Base-by-base conservation (phyloP, 2,113 vertebrate genomes). In the Psittacara wagleri region DNA sequence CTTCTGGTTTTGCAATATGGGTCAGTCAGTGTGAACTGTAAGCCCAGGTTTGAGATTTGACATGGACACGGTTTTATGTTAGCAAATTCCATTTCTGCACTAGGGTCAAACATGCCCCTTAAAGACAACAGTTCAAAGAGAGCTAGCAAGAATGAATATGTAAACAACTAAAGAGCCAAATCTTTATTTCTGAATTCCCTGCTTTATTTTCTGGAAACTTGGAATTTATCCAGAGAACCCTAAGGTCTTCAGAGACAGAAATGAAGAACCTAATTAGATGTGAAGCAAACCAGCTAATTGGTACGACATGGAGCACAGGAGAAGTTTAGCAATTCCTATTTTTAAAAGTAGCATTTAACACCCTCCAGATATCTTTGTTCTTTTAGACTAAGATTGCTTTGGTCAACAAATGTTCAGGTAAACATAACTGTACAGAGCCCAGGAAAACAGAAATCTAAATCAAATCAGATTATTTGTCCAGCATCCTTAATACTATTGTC, bases 131-230 rank as follows among this genome's bases (percentile, higher is more conserved):
- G n/a, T 55, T 84, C 64, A 94, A 78, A 87, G 35, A 85, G 1
- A 82, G 13, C 31, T 67, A 84, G 62, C 3, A 92, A 79, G n/a
- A 88, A 62, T 39, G 2, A 84, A 51, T 79, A 29, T 66, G 57
- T 76, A 94, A 94, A 41, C 52, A 88, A 90, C 77, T 88, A 88
- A 72, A 75, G 29, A 81, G 17, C 17, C 27, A 81, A 91, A 89
- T 63, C 29, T 78, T 61, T 69, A 75, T 70, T 92, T 84, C 69
- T 94, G 49, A 48, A 72, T 91, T 88, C 51, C 55, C 6, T 74
- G 54, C 22, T 78, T 70, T 8, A 64, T 94, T 92, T 94, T 94
- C 81, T 94, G 80, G 64, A 92, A 91, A 83, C 43, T 64, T 92
- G 83, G 55, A 90, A 90, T 91, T 88, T 81, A 86, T 83, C 93